These are phyloP conservation scores for Troglohyphantes excavatus DNA, from an alignment of 2,888 invertebrate genomes.

Conservation along the genomic window DNA sequence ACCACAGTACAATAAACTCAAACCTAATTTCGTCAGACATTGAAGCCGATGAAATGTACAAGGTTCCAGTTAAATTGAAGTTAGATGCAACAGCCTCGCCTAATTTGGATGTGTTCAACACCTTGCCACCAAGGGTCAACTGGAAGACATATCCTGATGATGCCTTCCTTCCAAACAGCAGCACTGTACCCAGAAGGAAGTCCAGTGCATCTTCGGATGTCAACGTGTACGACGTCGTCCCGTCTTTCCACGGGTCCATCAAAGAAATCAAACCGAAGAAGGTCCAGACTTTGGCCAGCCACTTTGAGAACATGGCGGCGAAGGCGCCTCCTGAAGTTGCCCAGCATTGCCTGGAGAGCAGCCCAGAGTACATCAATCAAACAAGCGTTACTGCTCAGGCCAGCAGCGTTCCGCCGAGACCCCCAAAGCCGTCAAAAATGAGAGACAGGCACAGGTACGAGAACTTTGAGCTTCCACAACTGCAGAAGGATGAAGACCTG, in stretches of 20 bases:
- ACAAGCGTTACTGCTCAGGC: conserved; percentile 84
- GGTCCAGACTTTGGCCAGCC: conserved; percentile 52
- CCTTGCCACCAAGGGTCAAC: conserved; percentile 79
- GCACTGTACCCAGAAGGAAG: conserved; percentile 64
- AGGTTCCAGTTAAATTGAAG: conserved; percentile 53
- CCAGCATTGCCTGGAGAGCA: conserved; percentile 13
- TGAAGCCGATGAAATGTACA: conserved; percentile 54
- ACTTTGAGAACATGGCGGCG: conserved; percentile 54
- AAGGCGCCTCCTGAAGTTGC: not conserved
- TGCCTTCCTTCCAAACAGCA: conserved; percentile 33
- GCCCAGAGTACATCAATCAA: conserved; percentile 41
- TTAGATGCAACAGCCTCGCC: conserved; percentile 28
- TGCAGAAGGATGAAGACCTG: conserved; percentile 45
- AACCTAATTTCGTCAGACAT: conserved; percentile 8
- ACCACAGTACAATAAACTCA: conserved; percentile 59
- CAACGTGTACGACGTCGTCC: conserved; percentile 66
- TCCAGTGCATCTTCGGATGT: conserved; percentile 34
- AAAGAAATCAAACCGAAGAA: conserved; percentile 56
- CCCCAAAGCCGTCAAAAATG: conserved; percentile 88
- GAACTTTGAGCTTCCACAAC: conserved; percentile 73
- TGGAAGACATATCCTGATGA: conserved; percentile 80
- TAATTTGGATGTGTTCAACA: conserved; percentile 47
- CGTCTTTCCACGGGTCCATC: conserved; percentile 63
- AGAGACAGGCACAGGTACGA: conserved; percentile 82
- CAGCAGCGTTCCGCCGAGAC: conserved; percentile 86